Evolutionary conservation across 2,888 invertebrate species (phyloP).

Genomic region (Shargacucullia verbasci): DNA sequence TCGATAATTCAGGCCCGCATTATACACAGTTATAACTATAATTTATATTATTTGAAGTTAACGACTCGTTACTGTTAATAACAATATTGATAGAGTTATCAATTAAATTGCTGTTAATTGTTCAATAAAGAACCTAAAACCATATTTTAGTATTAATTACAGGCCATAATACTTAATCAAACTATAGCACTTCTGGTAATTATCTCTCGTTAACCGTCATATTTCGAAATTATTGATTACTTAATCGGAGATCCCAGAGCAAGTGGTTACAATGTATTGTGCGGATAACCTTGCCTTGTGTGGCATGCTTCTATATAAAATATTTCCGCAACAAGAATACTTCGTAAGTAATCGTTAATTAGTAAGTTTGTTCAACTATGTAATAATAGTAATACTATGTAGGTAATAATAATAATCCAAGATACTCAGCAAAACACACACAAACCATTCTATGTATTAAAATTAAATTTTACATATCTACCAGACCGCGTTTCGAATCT

Average conservation of each 20-base stretch:
- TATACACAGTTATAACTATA: conserved; percentile 16
- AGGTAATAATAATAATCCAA: too few species aligned
- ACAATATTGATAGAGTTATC: conserved; percentile 20
- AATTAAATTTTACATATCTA: too few species aligned
- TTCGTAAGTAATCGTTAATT: too few species aligned
- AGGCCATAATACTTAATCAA: conserved; percentile 13
- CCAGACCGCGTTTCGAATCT: too few species aligned
- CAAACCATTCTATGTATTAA: too few species aligned
- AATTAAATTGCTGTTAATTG: conserved; percentile 19
- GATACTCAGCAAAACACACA: too few species aligned
- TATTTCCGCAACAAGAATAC: too few species aligned
- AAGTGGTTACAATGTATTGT: too few species aligned
- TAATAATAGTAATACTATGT: too few species aligned
- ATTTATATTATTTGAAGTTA: conserved; percentile 22
- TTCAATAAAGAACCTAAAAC: conserved; percentile 17
- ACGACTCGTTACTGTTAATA: conserved; percentile 12
- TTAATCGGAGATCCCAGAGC: neutral
- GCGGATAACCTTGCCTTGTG: too few species aligned
- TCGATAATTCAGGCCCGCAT: conserved; percentile 36
- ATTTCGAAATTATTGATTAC: conserved; percentile 1
- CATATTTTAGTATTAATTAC: conserved; percentile 13
- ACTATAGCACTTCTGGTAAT: conserved; percentile 11
- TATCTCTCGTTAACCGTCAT: neutral
- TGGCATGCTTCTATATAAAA: too few species aligned
- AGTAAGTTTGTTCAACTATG: too few species aligned